Percentiles rank a stretch among this genome's conserved stretches.
phyloP scores from a whole-genome alignment of 2,797 vertebrate species.

The Rhabdomys pumilio region DNA sequence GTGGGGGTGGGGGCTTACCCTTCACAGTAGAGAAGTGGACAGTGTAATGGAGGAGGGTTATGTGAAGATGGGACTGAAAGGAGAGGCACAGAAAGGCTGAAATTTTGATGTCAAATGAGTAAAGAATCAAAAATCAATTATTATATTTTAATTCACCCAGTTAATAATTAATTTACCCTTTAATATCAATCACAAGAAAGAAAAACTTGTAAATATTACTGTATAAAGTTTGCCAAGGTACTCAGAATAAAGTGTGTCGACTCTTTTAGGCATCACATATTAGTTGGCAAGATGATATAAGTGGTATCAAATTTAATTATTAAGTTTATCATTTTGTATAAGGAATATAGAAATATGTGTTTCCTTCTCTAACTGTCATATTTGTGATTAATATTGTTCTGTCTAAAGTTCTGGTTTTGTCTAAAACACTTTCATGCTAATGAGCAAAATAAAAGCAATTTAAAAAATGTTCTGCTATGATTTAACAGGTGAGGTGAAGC shows the following conservation, averaged over 20 bases:
- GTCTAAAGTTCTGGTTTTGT: conserved; percentile 57
- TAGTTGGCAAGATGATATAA: not conserved
- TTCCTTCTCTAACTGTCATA: not conserved
- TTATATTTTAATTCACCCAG: not conserved
- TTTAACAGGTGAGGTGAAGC: conserved; percentile 84
- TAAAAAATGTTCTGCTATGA: conserved; percentile 84
- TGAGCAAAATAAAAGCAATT: conserved; percentile 84
- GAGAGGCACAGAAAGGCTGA: not conserved
- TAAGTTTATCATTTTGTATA: not conserved
- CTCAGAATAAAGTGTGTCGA: not conserved
- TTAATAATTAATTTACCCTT: not conserved
- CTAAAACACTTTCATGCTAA: conserved; percentile 76
- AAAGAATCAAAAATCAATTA: not conserved
- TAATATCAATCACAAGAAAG: not conserved
- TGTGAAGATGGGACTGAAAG: not conserved
- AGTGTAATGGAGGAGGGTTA: not conserved
- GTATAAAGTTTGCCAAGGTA: not conserved
- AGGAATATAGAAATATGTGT: not conserved
- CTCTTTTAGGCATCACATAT: not conserved
- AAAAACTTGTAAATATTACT: not conserved
- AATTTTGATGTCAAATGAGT: not conserved
- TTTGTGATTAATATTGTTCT: not conserved
- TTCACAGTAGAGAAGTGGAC: too few relatives aligned
- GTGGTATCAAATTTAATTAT: not conserved
- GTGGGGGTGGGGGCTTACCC: too few relatives aligned